Evolutionary conservation across 2,113 vertebrate genomes (phyloP).

Genomic region (Hiodon tergisus): DNA sequence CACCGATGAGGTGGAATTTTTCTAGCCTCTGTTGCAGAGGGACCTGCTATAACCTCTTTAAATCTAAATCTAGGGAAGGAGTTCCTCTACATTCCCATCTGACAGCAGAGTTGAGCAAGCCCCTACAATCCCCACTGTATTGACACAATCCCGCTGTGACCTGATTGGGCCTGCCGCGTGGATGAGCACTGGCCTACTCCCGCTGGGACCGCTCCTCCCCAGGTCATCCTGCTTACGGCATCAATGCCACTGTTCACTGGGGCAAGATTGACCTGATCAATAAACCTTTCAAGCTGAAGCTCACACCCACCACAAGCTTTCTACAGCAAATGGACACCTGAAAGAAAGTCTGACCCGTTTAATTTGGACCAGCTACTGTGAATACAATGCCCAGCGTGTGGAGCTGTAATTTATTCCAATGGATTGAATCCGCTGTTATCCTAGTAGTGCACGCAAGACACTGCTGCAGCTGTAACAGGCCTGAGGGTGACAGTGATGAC

Average conservation of each 20-base stretch:
- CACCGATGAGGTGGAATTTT: background rate
- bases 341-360: too few species aligned
- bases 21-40: background rate
- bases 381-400: too few species aligned
- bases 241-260: background rate
- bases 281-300: too few species aligned
- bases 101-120: background rate
- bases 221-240: background rate
- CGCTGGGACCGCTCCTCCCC: background rate
- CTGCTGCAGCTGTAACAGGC: background rate
- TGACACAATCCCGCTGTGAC: background rate
- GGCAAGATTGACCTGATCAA: too few species aligned
- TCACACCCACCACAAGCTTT: background rate
- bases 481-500: constrained; percentile 10
- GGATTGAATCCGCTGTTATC: background rate
- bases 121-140: background rate
- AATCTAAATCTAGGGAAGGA: background rate
- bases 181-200: background rate
- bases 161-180: background rate
- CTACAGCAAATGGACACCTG: background rate
- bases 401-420: too few species aligned
- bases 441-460: background rate
- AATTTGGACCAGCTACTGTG: too few species aligned
- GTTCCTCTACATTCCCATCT: background rate
- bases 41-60: background rate